Evolutionary conservation across 1,140 invertebrate species (phyloP).

Genomic region (Aphis craccivora): DNA sequence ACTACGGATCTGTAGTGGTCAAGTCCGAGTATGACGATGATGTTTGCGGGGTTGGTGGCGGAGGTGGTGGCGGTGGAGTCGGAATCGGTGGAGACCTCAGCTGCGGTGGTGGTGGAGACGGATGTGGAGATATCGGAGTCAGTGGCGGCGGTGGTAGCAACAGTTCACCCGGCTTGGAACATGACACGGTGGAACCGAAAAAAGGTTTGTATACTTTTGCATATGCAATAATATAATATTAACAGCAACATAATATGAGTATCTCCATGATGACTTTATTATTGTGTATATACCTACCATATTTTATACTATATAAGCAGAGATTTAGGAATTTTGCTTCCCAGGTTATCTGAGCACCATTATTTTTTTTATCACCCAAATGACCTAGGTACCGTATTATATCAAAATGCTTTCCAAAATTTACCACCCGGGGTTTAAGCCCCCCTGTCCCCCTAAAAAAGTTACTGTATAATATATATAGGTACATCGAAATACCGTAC

Average conservation of each 20-base stretch:
- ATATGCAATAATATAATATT: not conserved
- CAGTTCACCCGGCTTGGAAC: constrained; percentile 11
- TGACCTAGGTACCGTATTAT: too few relatives aligned
- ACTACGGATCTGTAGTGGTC: constrained; percentile 36
- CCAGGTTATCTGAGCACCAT: too few relatives aligned
- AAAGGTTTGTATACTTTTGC: constrained; percentile 8
- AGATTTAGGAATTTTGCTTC: too few relatives aligned
- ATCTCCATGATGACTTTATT: not conserved
- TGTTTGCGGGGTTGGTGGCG: not conserved
- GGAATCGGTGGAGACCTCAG: not conserved
- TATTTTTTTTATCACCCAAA: too few relatives aligned
- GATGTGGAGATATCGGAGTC: not conserved
- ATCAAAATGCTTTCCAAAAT: too few relatives aligned
- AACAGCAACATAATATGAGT: not conserved
- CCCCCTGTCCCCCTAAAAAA: too few relatives aligned
- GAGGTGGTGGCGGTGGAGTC: not conserved
- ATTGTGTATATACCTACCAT: not conserved
- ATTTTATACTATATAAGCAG: not conserved
- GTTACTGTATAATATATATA: too few relatives aligned
- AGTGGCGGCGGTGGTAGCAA: not conserved
- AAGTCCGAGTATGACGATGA: constrained; percentile 51
- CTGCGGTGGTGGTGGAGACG: not conserved
- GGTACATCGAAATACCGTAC: not conserved
- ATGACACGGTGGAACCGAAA: constrained; percentile 19
- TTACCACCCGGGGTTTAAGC: too few relatives aligned